Conservation (phyloP, 2,113 vertebrate genomes). For the Chrysochloris asiatica region DNA sequence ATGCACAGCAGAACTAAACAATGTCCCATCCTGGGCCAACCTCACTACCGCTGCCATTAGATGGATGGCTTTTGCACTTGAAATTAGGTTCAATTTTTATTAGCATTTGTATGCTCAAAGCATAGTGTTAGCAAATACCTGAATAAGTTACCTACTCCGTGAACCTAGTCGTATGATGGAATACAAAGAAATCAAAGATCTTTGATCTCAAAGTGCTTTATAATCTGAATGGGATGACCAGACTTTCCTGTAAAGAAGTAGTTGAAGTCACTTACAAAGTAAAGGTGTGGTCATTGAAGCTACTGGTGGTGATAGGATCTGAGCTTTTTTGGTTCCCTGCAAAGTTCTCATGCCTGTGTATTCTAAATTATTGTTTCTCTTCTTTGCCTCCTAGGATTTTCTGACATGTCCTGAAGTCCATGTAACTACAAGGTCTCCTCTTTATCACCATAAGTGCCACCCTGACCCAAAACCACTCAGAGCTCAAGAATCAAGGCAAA, state of each 20-base stretch:
- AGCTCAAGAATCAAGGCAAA: constrained; percentile 82
- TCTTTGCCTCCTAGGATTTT: constrained; percentile 86
- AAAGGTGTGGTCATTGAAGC: not conserved
- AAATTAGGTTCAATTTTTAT: constrained; percentile 28
- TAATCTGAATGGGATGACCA: not conserved
- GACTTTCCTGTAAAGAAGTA: constrained; percentile 9
- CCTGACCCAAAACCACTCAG: constrained; percentile 78
- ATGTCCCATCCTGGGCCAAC: too few species aligned
- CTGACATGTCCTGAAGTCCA: constrained; percentile 91
- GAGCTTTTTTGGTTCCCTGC: not conserved
- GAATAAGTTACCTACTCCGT: constrained; percentile 19
- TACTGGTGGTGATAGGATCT: not conserved
- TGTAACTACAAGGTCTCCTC: constrained; percentile 74
- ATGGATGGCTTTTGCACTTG: constrained; percentile 21
- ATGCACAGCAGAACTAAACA: too few species aligned
- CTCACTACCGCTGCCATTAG: too few species aligned
- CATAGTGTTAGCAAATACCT: not conserved
- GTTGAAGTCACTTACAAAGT: constrained; percentile 28
- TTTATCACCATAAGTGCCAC: constrained; percentile 82
- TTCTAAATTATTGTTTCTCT: not conserved
- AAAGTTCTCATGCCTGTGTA: constrained; percentile 33
- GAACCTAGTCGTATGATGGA: constrained; percentile 5
- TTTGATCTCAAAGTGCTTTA: not conserved
- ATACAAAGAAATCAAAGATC: constrained; percentile 7
- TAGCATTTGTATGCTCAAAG: constrained; percentile 31